phyloP scores from a whole-genome alignment of 2,797 vertebrate species.

The Enteromius radiatus region DNA sequence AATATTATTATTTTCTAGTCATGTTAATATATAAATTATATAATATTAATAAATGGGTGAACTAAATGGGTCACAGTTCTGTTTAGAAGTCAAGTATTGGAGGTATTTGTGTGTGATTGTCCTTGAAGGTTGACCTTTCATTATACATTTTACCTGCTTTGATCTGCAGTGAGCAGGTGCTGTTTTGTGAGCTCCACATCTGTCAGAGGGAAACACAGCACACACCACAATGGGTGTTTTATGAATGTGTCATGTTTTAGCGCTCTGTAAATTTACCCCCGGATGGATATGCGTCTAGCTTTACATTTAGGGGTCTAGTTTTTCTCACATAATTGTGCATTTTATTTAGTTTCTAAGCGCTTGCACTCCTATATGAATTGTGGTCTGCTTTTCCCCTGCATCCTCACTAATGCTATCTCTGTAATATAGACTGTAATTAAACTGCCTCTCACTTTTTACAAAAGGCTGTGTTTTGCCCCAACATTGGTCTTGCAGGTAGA shows the following conservation, averaged over 20 bases:
- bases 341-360: not conserved
- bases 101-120: not conserved
- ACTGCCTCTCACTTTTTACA: not conserved
- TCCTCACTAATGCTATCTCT: not conserved
- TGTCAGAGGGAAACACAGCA: constrained; percentile 1
- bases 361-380: constrained; percentile 18
- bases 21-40: no score
- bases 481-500: constrained; percentile 16
- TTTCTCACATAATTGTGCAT: not conserved
- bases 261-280: constrained; percentile 7
- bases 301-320: not conserved
- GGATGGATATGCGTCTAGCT: constrained; percentile 1
- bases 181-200: constrained; percentile 2
- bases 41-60: no score
- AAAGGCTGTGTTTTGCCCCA: constrained; percentile 16
- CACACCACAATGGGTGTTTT: constrained; percentile 12
- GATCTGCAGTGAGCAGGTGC: constrained; percentile 1
- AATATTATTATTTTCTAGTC: no score
- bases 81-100: not conserved
- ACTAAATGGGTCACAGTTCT: no score
- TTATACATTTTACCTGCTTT: constrained; percentile 1
- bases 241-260: constrained; percentile 13
- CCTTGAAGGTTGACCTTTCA: not conserved
- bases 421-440: constrained; percentile 4
- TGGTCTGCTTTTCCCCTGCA: not conserved